Evolutionary conservation across 2,888 invertebrate species (phyloP).

Genomic region (Orthosia gracilis): DNA sequence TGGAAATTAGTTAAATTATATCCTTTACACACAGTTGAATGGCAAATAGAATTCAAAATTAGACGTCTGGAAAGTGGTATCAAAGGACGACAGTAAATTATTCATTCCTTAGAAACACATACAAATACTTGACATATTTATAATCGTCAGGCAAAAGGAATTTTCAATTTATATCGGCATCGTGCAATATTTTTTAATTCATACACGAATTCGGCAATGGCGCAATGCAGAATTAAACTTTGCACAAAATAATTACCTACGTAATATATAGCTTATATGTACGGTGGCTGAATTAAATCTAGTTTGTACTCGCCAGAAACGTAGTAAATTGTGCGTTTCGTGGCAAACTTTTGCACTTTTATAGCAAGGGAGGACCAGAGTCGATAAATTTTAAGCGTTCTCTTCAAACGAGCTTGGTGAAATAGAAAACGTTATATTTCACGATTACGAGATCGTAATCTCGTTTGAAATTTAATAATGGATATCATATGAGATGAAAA

Average conservation of each 20-base stretch:
- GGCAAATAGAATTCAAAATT: slow-evolving; percentile 85
- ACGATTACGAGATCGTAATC: slow-evolving; percentile 84
- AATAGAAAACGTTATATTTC: slow-evolving; percentile 82
- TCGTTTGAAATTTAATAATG: slow-evolving; percentile 85
- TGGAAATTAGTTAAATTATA: slow-evolving; percentile 87
- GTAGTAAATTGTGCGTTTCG: slow-evolving; percentile 80
- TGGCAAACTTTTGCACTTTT: slow-evolving; percentile 83
- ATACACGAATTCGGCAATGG: slow-evolving; percentile 75
- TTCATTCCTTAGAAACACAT: slow-evolving; percentile 69
- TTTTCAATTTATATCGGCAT: slow-evolving; percentile 68
- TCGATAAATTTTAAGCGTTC: slow-evolving; percentile 83
- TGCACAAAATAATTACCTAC: slow-evolving; percentile 76
- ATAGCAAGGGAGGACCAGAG: slow-evolving; percentile 77
- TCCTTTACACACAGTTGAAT: slow-evolving; percentile 81
- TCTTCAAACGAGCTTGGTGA: slow-evolving; percentile 79
- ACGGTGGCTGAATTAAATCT: slow-evolving; percentile 71
- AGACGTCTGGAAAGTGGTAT: slow-evolving; percentile 79
- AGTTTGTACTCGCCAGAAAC: slow-evolving; percentile 74
- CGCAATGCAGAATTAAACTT: slow-evolving; percentile 83
- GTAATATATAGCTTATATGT: slow-evolving; percentile 69
- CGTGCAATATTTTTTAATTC: slow-evolving; percentile 75
- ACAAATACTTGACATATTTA: slow-evolving; percentile 58
- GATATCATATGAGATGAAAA: slow-evolving; percentile 77
- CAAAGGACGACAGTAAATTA: slow-evolving; percentile 74
- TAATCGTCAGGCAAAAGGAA: slow-evolving; percentile 64